Conservation (phyloP, 2,888 invertebrate genomes). For the Drosophila sordidula region DNA sequence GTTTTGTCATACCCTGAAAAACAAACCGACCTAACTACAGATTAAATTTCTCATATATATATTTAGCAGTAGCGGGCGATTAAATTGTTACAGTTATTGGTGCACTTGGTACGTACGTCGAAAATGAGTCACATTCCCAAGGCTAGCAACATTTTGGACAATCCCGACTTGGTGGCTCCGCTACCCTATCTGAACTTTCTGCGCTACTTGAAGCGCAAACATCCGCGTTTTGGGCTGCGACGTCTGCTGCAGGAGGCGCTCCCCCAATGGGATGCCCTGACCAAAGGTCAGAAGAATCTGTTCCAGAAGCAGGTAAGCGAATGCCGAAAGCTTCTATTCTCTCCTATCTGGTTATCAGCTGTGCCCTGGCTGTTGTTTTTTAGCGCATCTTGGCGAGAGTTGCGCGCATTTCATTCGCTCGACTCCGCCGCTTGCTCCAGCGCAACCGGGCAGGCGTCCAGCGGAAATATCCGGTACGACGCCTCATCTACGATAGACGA, state of each 20-base stretch:
- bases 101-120: background rate
- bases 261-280: slow-evolving; percentile 43
- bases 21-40: background rate
- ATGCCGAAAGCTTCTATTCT: background rate
- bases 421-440: slow-evolving; percentile 5
- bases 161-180: slow-evolving; percentile 38
- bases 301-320: slow-evolving; percentile 42
- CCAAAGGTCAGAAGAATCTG: slow-evolving; percentile 20
- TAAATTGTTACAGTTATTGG: slow-evolving; percentile 7
- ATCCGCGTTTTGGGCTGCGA: slow-evolving; percentile 17
- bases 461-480: background rate
- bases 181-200: slow-evolving; percentile 58
- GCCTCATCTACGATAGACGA: slow-evolving; percentile 33
- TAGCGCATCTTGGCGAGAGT: slow-evolving; percentile 46
- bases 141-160: slow-evolving; percentile 26
- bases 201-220: slow-evolving; percentile 43
- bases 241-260: slow-evolving; percentile 45
- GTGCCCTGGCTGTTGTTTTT: background rate
- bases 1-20: background rate
- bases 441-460: background rate
- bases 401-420: background rate
- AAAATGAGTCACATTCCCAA: background rate
- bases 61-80: background rate
- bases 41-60: background rate
- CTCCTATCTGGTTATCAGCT: background rate